Conservation (phyloP, 37 sponge, comb jelly and placozoan species). For the Bolinopsis microptera region DNA sequence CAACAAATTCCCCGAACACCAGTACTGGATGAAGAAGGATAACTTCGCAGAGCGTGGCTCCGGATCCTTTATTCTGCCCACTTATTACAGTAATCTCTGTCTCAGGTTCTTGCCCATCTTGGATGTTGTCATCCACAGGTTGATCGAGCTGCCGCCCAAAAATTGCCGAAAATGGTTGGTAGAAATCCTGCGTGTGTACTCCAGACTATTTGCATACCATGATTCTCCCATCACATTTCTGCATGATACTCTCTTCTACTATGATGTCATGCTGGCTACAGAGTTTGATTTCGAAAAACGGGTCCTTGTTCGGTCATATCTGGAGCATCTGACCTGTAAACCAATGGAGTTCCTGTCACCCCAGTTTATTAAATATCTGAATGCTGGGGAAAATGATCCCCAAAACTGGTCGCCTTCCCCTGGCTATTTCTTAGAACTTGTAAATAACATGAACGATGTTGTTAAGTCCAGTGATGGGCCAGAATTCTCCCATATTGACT, state of each 20-base stretch:
- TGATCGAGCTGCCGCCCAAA: constrained; percentile 39
- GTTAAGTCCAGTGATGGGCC: neutral
- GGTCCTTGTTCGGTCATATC: neutral
- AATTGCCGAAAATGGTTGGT: constrained; percentile 12
- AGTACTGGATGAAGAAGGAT: constrained; percentile 41
- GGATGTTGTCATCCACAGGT: constrained; percentile 38
- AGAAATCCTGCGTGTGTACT: neutral
- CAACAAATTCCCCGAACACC: constrained; percentile 51
- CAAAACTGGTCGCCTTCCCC: constrained; percentile 9
- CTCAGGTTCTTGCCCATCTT: constrained; percentile 17
- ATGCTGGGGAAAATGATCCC: neutral
- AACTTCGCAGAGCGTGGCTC: neutral
- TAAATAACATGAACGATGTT: constrained; percentile 44
- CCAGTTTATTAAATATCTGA: constrained; percentile 10
- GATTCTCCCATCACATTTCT: constrained; percentile 52
- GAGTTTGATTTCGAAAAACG: constrained; percentile 36
- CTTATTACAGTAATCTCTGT: constrained; percentile 57
- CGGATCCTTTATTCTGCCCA: neutral
- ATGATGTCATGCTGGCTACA: constrained; percentile 18
- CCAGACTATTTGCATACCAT: constrained; percentile 48
- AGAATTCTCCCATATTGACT: neutral
- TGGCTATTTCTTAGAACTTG: constrained; percentile 21
- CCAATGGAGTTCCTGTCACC: constrained; percentile 40
- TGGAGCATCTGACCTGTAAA: constrained; percentile 30
- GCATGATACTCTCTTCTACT: constrained; percentile 36